Evolutionary conservation across 2,888 invertebrate genomes (phyloP).

Genomic region (Eupithecia vulgata): DNA sequence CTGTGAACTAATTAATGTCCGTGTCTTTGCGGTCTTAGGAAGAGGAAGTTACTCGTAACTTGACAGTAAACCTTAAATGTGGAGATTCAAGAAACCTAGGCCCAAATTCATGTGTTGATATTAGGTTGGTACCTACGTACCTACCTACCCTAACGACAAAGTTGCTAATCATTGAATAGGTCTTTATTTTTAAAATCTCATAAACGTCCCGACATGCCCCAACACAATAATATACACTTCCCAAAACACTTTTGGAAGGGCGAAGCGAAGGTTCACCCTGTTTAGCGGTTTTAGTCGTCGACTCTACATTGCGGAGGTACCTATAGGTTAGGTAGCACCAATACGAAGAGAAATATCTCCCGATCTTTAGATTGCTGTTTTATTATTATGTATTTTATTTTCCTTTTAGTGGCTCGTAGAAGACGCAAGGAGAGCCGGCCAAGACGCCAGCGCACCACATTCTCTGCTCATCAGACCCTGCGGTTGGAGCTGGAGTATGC

Average conservation of each 20-base stretch:
- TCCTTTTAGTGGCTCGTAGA: slow-evolving; percentile 89
- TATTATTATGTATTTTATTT: not conserved
- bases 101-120: no score
- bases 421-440: slow-evolving; percentile 94
- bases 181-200: no score
- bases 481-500: slow-evolving; percentile 96
- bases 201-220: not conserved
- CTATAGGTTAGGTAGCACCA: not conserved
- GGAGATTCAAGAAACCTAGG: no score
- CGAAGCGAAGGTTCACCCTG: not conserved
- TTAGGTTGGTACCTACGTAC: no score
- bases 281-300: not conserved
- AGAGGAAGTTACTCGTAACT: slow-evolving; percentile 8
- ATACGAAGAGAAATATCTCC: not conserved
- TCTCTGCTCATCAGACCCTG: slow-evolving; percentile 96
- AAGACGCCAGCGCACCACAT: slow-evolving; percentile 95
- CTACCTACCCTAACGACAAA: no score
- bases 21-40: slow-evolving; percentile 11
- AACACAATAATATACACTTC: no score
- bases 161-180: not conserved
- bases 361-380: not conserved
- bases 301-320: not conserved
- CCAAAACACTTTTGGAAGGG: not conserved
- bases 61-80: not conserved
- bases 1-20: slow-evolving; percentile 14